These are phyloP conservation scores for Agonopterix subpropinquella DNA, from an alignment of 2,888 invertebrate species.

Conservation along the genomic window DNA sequence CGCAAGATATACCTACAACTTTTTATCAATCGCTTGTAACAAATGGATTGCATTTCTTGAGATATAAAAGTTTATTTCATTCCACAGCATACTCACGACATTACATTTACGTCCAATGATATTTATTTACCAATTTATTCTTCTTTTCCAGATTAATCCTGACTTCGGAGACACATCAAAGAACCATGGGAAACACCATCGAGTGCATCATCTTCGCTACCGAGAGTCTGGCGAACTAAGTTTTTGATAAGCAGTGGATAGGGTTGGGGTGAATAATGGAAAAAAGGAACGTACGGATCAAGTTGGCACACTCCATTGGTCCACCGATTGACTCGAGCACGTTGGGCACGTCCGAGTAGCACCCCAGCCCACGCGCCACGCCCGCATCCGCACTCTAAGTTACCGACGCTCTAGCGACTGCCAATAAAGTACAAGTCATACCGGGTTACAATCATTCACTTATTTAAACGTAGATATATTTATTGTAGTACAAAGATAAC, in stretches of 20 bases:
- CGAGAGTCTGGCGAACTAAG: conserved; percentile 38
- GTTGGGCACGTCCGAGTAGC: conserved; percentile 52
- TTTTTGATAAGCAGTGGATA: conserved; percentile 39
- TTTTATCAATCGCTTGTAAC: background rate
- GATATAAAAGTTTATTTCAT: background rate
- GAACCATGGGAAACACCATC: conserved; percentile 39
- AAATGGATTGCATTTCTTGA: background rate
- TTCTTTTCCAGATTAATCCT: conserved; percentile 43
- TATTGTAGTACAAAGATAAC: conserved; percentile 66
- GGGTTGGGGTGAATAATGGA: conserved; percentile 69
- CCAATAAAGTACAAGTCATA: conserved; percentile 75
- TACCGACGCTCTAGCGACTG: conserved; percentile 72
- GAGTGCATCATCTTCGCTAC: conserved; percentile 23
- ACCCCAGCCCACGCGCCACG: conserved; percentile 26
- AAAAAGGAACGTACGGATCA: conserved; percentile 72
- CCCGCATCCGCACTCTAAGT: conserved; percentile 49
- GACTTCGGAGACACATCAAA: conserved; percentile 10
- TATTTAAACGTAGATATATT: conserved; percentile 65
- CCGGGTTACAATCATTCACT: conserved; percentile 55
- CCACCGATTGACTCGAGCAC: conserved; percentile 54
- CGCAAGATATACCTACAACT: background rate
- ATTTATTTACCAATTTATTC: background rate
- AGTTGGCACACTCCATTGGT: conserved; percentile 70
- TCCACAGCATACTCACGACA: background rate
- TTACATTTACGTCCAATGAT: background rate